Base-by-base conservation (phyloP, 2,113 vertebrate genomes). In the Macquaria ambigua region DNA sequence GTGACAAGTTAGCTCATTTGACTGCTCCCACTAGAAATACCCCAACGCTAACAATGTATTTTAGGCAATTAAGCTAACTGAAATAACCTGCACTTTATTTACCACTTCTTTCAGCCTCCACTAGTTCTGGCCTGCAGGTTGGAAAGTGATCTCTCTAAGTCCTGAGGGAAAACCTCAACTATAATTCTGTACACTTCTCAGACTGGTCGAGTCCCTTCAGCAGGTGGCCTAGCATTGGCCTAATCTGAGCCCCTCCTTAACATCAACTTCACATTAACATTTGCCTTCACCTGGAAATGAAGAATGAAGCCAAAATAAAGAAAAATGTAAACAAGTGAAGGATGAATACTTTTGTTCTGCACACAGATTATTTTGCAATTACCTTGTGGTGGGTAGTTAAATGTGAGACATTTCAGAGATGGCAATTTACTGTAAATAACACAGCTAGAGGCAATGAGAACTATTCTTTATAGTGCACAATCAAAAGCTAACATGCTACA, bases 371-470 rank as follows among this genome's bases (percentile, higher is more conserved):
- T 53, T 0, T 72, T 37, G 11, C 21, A 21, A 53, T 50, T 21
- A 50, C 16, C 15, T 16, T 53, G 14, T 14, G 16, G 11, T 28
- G 10, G 62, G 28, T 39, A 25, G 61, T 46, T 46, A 14, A 48
- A 64, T 41, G 34, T 52, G 21, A 78, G 61, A 37, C 20, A 37
- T 50, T 58, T 43, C 23, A 48, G 34, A 73, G 6, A 74, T 25
- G 56, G 14, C 50, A 71, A 28, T 34, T 55, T 62, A 76, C 58
- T 81, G 34, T 64, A 43, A 76, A 77, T 62, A 73, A 53, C 16
- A 41, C 46, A 28, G 28, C 23, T 69, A 70, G 64, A 46, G 20
- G 28, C 31, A 53, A 43, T 21, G 56, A 46, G 20, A 55, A 66
- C 21, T 8, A 18, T 43, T 23, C 6, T 62, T 48, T 46, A 18